These are phyloP conservation scores for Napeogenes sylphis DNA, from an alignment of 2,888 invertebrate species.

Conservation along the genomic window DNA sequence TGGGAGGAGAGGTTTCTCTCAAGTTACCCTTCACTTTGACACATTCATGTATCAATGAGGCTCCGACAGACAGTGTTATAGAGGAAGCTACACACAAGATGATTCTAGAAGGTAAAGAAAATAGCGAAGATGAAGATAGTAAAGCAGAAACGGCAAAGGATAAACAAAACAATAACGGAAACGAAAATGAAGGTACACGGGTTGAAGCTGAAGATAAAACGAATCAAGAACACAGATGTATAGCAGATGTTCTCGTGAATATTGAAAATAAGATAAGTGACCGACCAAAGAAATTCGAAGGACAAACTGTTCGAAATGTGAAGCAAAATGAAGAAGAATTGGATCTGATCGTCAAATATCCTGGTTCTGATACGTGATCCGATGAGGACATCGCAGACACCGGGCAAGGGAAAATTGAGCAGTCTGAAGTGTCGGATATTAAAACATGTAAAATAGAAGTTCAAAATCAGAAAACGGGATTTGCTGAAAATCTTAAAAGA, in stretches of 20 bases:
- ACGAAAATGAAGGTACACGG: conserved; percentile 43
- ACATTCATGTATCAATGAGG: conserved; percentile 83
- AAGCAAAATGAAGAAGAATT: conserved; percentile 67
- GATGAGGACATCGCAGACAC: conserved; percentile 53
- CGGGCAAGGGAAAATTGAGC: conserved; percentile 59
- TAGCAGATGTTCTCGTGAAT: conserved; percentile 68
- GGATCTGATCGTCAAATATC: conserved; percentile 71
- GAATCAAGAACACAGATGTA: conserved; percentile 56
- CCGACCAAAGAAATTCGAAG: conserved; percentile 62
- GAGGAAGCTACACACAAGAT: conserved; percentile 71
- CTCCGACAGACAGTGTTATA: conserved; percentile 74
- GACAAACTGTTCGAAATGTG: conserved; percentile 50
- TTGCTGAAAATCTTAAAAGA: conserved; percentile 66
- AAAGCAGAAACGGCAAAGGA: conserved; percentile 58
- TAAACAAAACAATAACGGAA: conserved; percentile 57
- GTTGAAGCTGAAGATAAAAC: conserved; percentile 55
- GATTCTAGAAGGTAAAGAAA: conserved; percentile 69
- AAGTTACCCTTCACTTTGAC: conserved; percentile 89
- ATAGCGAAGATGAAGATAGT: conserved; percentile 65
- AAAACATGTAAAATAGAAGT: conserved; percentile 52
- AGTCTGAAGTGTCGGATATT: conserved; percentile 40
- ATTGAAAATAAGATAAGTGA: conserved; percentile 65
- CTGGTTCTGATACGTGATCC: conserved; percentile 75
- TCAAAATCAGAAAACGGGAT: conserved; percentile 62
- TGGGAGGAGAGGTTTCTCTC: conserved; percentile 87